phyloP scores from a whole-genome alignment of 2,113 vertebrate species.

The Bubalus kerabau region DNA sequence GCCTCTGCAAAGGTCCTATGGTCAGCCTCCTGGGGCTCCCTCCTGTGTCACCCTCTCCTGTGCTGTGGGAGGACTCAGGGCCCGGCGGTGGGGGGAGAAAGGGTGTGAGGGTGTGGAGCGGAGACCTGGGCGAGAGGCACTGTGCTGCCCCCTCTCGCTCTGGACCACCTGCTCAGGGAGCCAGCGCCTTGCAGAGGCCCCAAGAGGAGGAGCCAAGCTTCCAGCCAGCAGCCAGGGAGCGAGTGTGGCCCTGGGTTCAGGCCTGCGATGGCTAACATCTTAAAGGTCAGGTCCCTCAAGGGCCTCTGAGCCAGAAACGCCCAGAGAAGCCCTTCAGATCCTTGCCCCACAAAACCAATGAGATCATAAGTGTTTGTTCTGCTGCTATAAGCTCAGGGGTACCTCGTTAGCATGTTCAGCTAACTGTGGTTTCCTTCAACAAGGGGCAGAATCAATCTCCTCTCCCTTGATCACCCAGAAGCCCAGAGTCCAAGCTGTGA shows the following conservation, averaged over 20 bases:
- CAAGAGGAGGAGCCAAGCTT: accelerated
- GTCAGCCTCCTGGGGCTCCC: not conserved
- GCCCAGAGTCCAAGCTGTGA: not conserved
- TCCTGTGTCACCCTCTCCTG: accelerated
- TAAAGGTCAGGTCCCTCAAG: not conserved
- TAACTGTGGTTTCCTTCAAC: not conserved
- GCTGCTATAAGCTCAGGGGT: not conserved
- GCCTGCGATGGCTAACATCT: accelerated
- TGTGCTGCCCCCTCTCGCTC: accelerated
- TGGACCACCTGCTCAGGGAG: not conserved
- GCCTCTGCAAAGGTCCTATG: accelerated
- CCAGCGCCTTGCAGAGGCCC: not conserved
- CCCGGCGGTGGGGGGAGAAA: accelerated
- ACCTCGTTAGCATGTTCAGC: not conserved
- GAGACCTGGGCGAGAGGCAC: not conserved
- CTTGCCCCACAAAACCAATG: not conserved
- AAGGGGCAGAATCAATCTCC: not conserved
- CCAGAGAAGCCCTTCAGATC: not conserved
- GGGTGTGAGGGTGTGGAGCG: not conserved
- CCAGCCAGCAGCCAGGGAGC: accelerated
- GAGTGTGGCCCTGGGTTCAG: not conserved
- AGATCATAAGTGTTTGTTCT: not conserved
- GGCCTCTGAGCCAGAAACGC: not conserved
- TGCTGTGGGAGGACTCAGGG: not conserved
- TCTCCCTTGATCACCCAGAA: not conserved